These are phyloP conservation scores for Maconellicoccus hirsutus DNA, from an alignment of 1,140 invertebrate genomes.

Conservation along the genomic window DNA sequence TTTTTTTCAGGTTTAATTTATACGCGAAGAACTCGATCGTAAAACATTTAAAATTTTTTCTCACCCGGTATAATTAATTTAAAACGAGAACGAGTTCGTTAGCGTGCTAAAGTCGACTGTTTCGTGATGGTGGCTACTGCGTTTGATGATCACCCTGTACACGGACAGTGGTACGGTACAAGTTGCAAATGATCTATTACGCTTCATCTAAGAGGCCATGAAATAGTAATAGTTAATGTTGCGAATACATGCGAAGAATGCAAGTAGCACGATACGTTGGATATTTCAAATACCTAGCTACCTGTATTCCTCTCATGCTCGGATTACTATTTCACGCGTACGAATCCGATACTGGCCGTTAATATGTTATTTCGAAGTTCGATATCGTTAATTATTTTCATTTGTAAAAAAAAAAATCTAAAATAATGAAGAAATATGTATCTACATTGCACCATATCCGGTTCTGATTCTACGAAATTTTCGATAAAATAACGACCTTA, in stretches of 20 bases:
- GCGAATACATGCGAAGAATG: background rate
- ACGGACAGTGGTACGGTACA: background rate
- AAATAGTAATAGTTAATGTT: background rate
- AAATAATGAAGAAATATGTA: too few relatives aligned
- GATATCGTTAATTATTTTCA: too few relatives aligned
- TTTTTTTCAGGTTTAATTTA: too few relatives aligned
- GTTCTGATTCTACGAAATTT: too few relatives aligned
- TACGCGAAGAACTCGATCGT: too few relatives aligned
- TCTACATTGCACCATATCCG: too few relatives aligned
- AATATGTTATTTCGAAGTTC: too few relatives aligned
- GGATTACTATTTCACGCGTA: background rate
- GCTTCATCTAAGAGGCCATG: background rate
- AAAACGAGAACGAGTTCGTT: background rate
- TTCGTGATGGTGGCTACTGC: background rate
- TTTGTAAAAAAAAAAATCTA: too few relatives aligned
- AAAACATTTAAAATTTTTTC: too few relatives aligned
- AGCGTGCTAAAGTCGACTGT: background rate
- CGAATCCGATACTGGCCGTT: too few relatives aligned
- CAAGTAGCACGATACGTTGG: conserved; percentile 7
- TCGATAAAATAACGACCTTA: too few relatives aligned
- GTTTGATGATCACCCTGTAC: conserved; percentile 2
- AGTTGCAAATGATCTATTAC: background rate
- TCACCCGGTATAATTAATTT: background rate
- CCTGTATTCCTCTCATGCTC: background rate
- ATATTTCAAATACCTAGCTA: background rate